Percentiles rank a stretch among this genome's conserved stretches.
These are phyloP conservation scores for Drosophila emarginata DNA, from an alignment of 2,888 invertebrate genomes.

Conservation along the genomic window DNA sequence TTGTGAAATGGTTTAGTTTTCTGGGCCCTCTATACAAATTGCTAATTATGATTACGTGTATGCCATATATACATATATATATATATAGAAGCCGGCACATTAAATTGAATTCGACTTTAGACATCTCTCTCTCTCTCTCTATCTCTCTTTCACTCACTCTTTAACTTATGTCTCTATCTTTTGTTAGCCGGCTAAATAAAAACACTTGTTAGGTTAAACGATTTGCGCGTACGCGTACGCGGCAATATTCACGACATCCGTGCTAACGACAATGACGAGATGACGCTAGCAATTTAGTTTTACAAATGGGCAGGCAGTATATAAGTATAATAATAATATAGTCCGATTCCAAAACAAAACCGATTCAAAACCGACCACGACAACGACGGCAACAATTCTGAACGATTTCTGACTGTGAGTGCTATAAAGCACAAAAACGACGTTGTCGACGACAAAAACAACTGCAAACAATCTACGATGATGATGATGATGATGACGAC, in stretches of 20 bases:
- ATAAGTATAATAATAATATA: slow-evolving; percentile 2
- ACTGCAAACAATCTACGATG: slow-evolving; percentile 9
- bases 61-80: slow-evolving; percentile 18
- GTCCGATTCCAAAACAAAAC: neutral
- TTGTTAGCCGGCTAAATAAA: slow-evolving; percentile 24
- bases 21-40: slow-evolving; percentile 51
- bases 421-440: slow-evolving; percentile 77
- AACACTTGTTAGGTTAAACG: slow-evolving; percentile 47
- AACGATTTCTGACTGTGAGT: slow-evolving; percentile 75
- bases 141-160: neutral
- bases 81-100: slow-evolving; percentile 45
- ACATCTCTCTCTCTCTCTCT: neutral
- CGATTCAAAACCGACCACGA: slow-evolving; percentile 76
- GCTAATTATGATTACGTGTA: slow-evolving; percentile 68
- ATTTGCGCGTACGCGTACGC: slow-evolving; percentile 51
- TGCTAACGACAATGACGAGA: slow-evolving; percentile 10
- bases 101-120: slow-evolving; percentile 58
- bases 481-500: slow-evolving; percentile 21
- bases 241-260: slow-evolving; percentile 8
- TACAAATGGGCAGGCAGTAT: slow-evolving; percentile 1
- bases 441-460: slow-evolving; percentile 31
- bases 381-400: slow-evolving; percentile 74
- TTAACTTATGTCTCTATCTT: neutral
- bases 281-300: slow-evolving; percentile 12
- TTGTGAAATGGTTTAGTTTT: slow-evolving; percentile 38